Percentiles rank a stretch among this genome's conserved stretches.
Evolutionary conservation across 35 echinoderm and acorn worm species (phyloP).

Genomic region (Anneissia japonica): DNA sequence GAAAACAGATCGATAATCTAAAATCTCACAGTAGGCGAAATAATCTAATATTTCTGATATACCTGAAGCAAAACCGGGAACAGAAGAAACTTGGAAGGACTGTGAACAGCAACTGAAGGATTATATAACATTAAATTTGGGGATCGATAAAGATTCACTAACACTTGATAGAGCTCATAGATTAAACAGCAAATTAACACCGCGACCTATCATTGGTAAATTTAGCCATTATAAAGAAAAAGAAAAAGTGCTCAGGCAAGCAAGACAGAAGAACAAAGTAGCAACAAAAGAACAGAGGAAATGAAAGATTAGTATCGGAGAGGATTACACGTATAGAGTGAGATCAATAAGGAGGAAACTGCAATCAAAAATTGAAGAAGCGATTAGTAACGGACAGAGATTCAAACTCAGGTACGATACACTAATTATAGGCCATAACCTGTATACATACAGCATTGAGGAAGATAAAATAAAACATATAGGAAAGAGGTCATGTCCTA

Average conservation of each 20-base stretch:
- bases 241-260: too few species aligned
- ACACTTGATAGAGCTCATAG: not conserved
- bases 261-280: not conserved
- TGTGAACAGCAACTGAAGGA: not conserved
- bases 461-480: not conserved
- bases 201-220: not conserved
- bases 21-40: not conserved
- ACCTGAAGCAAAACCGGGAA: not conserved
- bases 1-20: not conserved
- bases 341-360: not conserved
- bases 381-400: not conserved
- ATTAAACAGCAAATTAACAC: not conserved
- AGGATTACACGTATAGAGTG: not conserved
- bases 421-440: not conserved
- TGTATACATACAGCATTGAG: not conserved
- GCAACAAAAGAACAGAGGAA: not conserved
- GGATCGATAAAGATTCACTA: not conserved
- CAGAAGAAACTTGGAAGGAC: not conserved
- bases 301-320: not conserved
- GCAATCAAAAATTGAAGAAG: not conserved
- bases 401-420: not conserved
- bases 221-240: not conserved
- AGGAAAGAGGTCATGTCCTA: too few species aligned
- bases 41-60: not conserved
- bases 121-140: not conserved